Base-by-base conservation (phyloP, 2,113 vertebrate species). In the Melanerpes formicivorus region DNA sequence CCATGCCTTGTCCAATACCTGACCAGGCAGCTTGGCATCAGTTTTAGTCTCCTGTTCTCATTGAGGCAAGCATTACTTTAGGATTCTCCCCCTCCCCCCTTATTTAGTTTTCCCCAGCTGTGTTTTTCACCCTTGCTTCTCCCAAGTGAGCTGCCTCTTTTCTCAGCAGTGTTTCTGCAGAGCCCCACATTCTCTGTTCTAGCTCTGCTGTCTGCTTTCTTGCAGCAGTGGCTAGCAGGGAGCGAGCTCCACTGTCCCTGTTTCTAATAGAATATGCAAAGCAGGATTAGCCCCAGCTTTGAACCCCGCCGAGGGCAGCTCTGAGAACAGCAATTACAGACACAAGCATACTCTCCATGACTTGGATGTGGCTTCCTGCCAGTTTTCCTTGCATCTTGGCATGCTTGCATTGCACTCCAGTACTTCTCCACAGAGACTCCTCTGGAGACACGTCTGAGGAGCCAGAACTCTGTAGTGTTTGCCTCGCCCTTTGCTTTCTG, bases 311-410 rank as follows among this genome's bases (percentile, higher is more conserved):
- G 7, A 88, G 79, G 54, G 52, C 72, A 85, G 27, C 91, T 85
- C 84, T 60, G 65, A 69, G 75, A 94, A 64, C 75, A 91, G 64
- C 83, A 94, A 83, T 78, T 93, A 90, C 72, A 91, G 72, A n/a
- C 56, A 59, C 23, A 77, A 22, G 13, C 40, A 19, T 81, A 10
- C 72, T 88, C 76, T 82, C 59, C 63, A 55, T 75, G 76, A 66
- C 84, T 90, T 85, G 64, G 58, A 66, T 32, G 80, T 85, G 92
- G 83, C 83, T 67, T 90, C 58, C 25, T 79, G 79, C 80, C 90
- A 90, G 58, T 62, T 92, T 52, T 66, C 44, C 63, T 44, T 55
- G 50, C 5, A 1, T 74, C 83, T 87, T 90, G 90, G 63, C 62
- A 48, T 34, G 40, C 56, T 71, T 81, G 70, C 48, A 18, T 30